Conservation (phyloP, 2,113 vertebrate genomes). For the Sus scrofa region T2T-Sscrofa CM000818.6:132104501-132105000, state of each 20-base stretch:
- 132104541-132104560: accelerated
- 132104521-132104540: background rate
- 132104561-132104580: background rate
- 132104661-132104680: background rate
- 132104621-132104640: background rate
- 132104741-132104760: background rate
- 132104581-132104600: background rate
- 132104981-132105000: background rate
- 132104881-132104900: background rate
- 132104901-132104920: background rate
- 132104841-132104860: background rate
- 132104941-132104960: background rate
- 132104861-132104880: no score
- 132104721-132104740: background rate
- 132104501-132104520: accelerated
- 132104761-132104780: no score
- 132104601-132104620: accelerated
- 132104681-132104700: background rate
- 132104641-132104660: background rate
- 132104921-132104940: background rate
- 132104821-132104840: no score
- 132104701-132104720: background rate
- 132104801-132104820: accelerated
- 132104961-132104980: accelerated
- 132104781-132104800: no score